These are phyloP conservation scores for Tadarida brasiliensis DNA, from an alignment of 2,797 vertebrate species.

Conservation along the genomic window DNA sequence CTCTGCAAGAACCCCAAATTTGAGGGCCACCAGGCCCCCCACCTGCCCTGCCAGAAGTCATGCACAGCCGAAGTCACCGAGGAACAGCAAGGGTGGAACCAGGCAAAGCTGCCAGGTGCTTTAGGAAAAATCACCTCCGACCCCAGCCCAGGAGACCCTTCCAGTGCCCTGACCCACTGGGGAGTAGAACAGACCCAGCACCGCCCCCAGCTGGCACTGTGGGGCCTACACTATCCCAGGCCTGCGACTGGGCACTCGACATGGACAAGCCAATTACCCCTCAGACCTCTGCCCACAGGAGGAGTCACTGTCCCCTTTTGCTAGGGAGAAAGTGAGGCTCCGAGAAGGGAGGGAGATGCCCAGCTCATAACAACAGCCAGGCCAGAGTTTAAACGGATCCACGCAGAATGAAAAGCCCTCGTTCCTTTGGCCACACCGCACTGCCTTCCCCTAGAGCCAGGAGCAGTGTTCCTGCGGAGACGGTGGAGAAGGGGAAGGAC, in stretches of 20 bases:
- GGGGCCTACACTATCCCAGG: background rate
- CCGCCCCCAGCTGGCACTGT: background rate
- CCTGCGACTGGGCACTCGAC: background rate
- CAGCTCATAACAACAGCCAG: background rate
- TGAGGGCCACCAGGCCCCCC: background rate
- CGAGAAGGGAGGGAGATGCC: background rate
- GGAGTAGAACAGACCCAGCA: background rate
- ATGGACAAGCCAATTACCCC: background rate
- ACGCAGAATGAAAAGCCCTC: background rate
- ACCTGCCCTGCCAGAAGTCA: background rate
- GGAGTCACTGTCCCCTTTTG: slow-evolving; percentile 18
- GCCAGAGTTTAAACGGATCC: background rate
- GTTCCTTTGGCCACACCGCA: background rate
- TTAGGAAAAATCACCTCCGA: background rate
- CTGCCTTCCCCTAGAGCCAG: background rate
- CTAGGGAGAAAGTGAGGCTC: slow-evolving; percentile 67
- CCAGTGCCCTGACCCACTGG: background rate
- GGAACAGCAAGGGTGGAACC: background rate
- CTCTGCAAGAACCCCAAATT: slow-evolving; percentile 9
- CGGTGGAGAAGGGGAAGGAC: background rate
- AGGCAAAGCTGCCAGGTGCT: background rate
- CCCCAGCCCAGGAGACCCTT: background rate
- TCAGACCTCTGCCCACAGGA: background rate
- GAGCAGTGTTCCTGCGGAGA: background rate
- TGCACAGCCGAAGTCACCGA: background rate